phyloP scores from a whole-genome alignment of 2,113 vertebrate genomes.

The Lagopus muta region DNA sequence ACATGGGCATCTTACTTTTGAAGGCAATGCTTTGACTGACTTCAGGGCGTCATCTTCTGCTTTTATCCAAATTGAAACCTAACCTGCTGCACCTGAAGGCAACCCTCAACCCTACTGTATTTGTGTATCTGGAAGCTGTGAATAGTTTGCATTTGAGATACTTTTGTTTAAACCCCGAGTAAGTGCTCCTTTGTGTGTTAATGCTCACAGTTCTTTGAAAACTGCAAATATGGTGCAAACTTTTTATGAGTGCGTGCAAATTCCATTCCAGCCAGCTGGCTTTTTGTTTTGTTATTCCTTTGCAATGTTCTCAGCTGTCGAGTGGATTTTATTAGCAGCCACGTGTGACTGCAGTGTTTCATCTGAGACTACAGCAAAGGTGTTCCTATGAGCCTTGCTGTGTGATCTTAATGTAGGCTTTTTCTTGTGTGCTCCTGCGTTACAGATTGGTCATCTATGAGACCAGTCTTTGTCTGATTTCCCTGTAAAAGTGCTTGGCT shows the following conservation, averaged over 20 bases:
- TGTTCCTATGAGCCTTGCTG: background rate
- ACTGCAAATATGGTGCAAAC: background rate
- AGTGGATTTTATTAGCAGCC: background rate
- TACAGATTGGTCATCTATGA: background rate
- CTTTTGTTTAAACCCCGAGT: background rate
- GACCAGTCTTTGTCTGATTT: background rate
- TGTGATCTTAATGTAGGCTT: background rate
- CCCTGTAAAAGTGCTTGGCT: background rate
- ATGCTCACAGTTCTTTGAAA: background rate
- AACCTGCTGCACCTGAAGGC: background rate
- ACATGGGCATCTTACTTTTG: background rate
- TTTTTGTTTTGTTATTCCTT: background rate
- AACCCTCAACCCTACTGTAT: background rate
- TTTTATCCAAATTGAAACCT: background rate
- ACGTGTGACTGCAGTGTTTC: background rate
- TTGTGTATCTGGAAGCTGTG: background rate
- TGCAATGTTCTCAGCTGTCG: background rate
- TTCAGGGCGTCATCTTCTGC: background rate
- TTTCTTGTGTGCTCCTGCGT: background rate
- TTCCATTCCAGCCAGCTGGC: background rate
- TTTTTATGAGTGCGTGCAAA: background rate
- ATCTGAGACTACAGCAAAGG: background rate
- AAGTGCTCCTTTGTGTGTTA: background rate
- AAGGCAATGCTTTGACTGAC: background rate
- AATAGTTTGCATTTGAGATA: background rate